Evolutionary conservation across 2,797 vertebrate species (phyloP), one percentile per base, ranked within the genome.

Genomic region (Falco peregrinus): DNA sequence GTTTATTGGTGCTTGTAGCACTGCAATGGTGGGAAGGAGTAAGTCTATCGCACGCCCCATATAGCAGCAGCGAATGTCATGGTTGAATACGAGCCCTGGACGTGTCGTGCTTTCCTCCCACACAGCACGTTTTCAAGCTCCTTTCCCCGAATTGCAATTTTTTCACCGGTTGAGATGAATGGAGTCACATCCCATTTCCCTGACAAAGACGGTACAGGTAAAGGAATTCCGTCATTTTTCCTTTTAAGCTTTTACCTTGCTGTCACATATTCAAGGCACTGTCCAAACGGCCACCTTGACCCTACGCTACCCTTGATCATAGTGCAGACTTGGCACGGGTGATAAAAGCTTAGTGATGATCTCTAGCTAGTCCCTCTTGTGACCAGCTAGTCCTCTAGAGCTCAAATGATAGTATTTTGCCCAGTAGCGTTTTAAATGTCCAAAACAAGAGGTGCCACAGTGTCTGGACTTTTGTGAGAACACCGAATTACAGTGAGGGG

Each of bases 41-140:
- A 10, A 54, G 71, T 1, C 10, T 5, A 22, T 5, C 3, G 37
- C 7, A 8, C 2, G 33, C 11, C 43, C 87, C 0, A 6, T 6
- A 12, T 2, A 47, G 82, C 75, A 74, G 79, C 63, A 67, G 63
- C 29, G 37, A 59, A 19, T 17, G 33, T 14, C 56, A 9, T 13
- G 76, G 28, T 9, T 45, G 70, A n/a, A 9, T 5, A 10, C 37
- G 16, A 11, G 24, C 53, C 53, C 47, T 9, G 68, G 35, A 25
- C 31, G 1, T 1, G 22, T 4, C 11, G 12, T 0, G 4, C 25
- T 60, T 48, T 59, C 16, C 45, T 64, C 82, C 59, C 35, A 33
- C 20, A 0, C 20, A 13, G 5, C 1, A 4, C 14, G 24, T 21
- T 48, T 37, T 45, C 35, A 59, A 48, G 8, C 9, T 8, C 69